Conservation (phyloP, 2,888 invertebrate species). For the Acleris literana region DNA sequence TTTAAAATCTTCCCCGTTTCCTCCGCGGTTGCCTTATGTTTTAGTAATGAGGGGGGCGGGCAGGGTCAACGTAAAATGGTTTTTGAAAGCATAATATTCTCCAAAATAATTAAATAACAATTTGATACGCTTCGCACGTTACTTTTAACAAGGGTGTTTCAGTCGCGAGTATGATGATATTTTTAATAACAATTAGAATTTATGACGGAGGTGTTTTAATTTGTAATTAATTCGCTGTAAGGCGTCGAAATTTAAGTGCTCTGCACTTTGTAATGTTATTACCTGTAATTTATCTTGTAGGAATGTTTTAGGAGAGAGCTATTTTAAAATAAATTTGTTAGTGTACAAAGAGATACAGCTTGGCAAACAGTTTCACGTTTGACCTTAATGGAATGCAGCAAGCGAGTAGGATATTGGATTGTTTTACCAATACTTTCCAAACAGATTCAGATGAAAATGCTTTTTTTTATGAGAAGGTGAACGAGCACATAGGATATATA, state of each 20-base stretch:
- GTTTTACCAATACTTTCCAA: too few species aligned
- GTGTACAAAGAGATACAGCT: neutral
- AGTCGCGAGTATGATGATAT: conserved; percentile 30
- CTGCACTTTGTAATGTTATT: conserved; percentile 1
- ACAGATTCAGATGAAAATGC: too few species aligned
- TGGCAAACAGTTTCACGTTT: too few species aligned
- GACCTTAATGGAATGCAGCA: too few species aligned
- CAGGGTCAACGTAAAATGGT: conserved; percentile 18
- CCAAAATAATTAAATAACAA: conserved; percentile 38
- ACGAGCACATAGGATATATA: too few species aligned
- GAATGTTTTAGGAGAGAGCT: neutral
- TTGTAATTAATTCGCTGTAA: conserved; percentile 25
- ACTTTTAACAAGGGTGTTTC: conserved; percentile 29
- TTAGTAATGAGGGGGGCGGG: neutral
- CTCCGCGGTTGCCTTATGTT: conserved; percentile 13
- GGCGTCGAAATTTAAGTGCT: conserved; percentile 6
- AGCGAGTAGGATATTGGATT: too few species aligned
- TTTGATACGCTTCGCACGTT: conserved; percentile 36
- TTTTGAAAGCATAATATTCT: conserved; percentile 31
- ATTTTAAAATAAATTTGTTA: neutral
- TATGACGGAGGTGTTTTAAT: conserved; percentile 29
- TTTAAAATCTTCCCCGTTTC: neutral
- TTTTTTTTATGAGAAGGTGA: too few species aligned
- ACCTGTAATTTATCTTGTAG: neutral
- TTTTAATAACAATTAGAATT: conserved; percentile 35